These are phyloP conservation scores for Lepus timidus DNA, from an alignment of 2,113 vertebrate species.

Conservation along the genomic window DNA sequence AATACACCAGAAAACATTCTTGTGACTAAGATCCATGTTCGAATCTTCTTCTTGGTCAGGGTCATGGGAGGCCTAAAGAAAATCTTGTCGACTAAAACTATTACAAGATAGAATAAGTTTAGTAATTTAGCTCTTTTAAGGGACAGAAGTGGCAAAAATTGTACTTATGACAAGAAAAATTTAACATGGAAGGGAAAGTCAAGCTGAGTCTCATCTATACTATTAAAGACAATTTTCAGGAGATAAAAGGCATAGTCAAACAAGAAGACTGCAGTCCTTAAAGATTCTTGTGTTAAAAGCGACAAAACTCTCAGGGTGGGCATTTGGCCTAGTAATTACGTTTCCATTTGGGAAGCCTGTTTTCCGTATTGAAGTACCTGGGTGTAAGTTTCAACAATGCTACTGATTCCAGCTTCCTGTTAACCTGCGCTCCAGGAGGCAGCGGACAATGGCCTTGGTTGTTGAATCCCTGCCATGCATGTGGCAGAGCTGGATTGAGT, in stretches of 20 bases:
- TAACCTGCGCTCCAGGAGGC: too few species aligned
- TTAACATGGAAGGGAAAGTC: background rate
- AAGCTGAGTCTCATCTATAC: background rate
- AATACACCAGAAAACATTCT: background rate
- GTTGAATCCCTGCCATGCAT: too few species aligned
- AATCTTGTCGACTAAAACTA: background rate
- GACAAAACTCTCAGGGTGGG: background rate
- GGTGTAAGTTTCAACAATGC: too few species aligned
- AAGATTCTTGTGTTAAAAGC: background rate
- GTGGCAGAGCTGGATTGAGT: too few species aligned
- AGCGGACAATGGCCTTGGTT: too few species aligned
- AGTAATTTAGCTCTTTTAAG: background rate
- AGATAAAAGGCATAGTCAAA: background rate
- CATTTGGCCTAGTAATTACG: too few species aligned
- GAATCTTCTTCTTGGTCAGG: background rate
- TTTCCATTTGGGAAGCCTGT: too few species aligned
- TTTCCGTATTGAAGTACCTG: too few species aligned
- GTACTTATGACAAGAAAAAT: background rate
- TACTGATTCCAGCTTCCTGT: too few species aligned
- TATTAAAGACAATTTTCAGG: background rate
- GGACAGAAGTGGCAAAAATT: background rate
- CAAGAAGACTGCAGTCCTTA: background rate
- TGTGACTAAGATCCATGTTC: background rate
- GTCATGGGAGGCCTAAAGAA: background rate
- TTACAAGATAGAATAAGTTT: background rate